Evolutionary conservation across 2,888 invertebrate genomes (phyloP).

Genomic region (Athalia rosae): DNA sequence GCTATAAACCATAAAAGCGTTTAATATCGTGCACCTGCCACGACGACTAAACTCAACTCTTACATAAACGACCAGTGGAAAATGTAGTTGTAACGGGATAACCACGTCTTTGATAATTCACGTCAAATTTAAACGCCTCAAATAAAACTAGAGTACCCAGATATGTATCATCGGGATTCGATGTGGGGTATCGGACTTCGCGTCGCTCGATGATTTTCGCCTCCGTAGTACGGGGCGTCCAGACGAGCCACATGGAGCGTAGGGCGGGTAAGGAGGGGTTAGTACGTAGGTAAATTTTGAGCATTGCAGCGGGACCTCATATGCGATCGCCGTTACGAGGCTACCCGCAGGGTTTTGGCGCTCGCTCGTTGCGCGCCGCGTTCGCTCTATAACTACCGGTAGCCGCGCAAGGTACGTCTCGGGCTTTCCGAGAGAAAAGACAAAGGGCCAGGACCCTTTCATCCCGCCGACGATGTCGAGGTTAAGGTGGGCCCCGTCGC

Average conservation of each 20-base stretch:
- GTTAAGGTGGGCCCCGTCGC: slow-evolving; percentile 44
- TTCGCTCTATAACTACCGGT: slow-evolving; percentile 29
- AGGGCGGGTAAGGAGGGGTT: too few relatives aligned
- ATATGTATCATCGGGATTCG: too few relatives aligned
- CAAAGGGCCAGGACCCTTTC: slow-evolving; percentile 55
- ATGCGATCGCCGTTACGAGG: slow-evolving; percentile 49
- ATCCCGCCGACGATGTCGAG: slow-evolving; percentile 56
- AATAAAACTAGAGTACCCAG: too few relatives aligned
- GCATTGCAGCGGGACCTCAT: slow-evolving; percentile 12
- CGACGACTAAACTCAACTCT: background rate
- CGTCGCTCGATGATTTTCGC: too few relatives aligned
- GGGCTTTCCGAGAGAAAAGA: slow-evolving; percentile 54
- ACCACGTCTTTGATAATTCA: background rate
- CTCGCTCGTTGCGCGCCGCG: slow-evolving; percentile 33
- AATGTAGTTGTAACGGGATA: background rate
- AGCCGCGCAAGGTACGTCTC: background rate
- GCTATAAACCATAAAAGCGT: slow-evolving; percentile 43
- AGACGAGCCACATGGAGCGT: too few relatives aligned
- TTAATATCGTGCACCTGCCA: slow-evolving; percentile 31
- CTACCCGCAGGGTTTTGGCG: slow-evolving; percentile 67
- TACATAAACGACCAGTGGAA: too few relatives aligned
- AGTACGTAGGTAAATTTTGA: background rate
- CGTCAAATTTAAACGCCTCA: too few relatives aligned
- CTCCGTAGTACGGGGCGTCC: too few relatives aligned
- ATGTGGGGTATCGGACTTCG: too few relatives aligned